phyloP scores from a whole-genome alignment of 2,797 vertebrate genomes.

The Pitangus sulphuratus region DNA sequence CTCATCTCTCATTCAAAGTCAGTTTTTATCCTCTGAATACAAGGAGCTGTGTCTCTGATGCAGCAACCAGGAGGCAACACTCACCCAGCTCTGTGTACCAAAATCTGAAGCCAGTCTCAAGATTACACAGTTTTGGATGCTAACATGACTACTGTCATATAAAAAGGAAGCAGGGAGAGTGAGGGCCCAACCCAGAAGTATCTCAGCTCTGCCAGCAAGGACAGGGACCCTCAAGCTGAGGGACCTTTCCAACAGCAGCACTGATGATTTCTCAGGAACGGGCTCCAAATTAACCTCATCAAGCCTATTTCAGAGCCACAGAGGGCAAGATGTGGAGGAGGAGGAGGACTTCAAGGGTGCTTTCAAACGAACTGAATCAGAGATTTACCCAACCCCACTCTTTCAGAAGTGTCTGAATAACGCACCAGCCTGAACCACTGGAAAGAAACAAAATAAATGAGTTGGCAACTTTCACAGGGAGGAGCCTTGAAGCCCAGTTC shows the following conservation, averaged over 20 bases:
- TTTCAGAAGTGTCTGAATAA: constrained; percentile 70
- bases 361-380: constrained; percentile 58
- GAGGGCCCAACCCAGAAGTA: background rate
- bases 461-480: constrained; percentile 65
- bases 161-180: background rate
- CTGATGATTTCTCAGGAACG: background rate
- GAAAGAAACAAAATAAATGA: constrained; percentile 67
- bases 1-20: background rate
- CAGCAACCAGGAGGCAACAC: background rate
- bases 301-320: background rate
- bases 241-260: background rate
- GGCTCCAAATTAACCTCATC: background rate
- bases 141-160: background rate
- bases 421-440: constrained; percentile 52
- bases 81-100: background rate
- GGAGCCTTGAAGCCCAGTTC: constrained; percentile 60
- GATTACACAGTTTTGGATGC: background rate
- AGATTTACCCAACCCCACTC: constrained; percentile 57
- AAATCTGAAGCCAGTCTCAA: background rate
- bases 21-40: background rate
- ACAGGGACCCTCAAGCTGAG: background rate
- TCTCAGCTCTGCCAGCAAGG: background rate
- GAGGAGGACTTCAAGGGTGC: constrained; percentile 56
- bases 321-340: constrained; percentile 48
- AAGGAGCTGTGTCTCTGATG: background rate